phyloP scores from a whole-genome alignment of 2,888 invertebrate genomes.

The Apodemia zela region DNA sequence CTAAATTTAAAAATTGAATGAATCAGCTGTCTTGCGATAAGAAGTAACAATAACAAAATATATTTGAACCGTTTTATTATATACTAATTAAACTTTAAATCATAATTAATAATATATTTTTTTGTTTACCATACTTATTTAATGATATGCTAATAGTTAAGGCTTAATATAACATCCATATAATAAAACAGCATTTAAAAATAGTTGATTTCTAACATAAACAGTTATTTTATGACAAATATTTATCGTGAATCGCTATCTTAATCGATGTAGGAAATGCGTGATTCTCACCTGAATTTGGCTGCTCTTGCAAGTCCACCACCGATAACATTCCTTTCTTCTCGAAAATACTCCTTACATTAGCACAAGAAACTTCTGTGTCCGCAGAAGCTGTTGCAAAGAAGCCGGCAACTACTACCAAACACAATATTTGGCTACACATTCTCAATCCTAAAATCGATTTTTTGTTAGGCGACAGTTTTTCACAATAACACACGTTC shows the following conservation, averaged over 20 bases:
- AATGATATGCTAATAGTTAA: not conserved
- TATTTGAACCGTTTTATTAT: too few relatives aligned
- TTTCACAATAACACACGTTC: constrained; percentile 73
- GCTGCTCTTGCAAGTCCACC: constrained; percentile 69
- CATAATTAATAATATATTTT: too few relatives aligned
- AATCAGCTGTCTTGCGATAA: too few relatives aligned
- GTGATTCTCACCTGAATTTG: constrained; percentile 75
- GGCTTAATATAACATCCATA: not conserved
- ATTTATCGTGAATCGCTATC: constrained; percentile 47
- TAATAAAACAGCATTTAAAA: not conserved
- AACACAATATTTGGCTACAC: constrained; percentile 69
- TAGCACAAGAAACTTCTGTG: constrained; percentile 69
- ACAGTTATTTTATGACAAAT: not conserved
- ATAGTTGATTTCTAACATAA: not conserved
- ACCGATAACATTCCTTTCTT: constrained; percentile 72
- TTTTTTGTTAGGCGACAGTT: constrained; percentile 75
- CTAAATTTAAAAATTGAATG: too few relatives aligned
- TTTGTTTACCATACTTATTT: too few relatives aligned
- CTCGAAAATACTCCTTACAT: constrained; percentile 72
- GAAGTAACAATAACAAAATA: too few relatives aligned
- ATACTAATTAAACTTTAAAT: too few relatives aligned
- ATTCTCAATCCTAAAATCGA: constrained; percentile 76
- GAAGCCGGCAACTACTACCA: constrained; percentile 62
- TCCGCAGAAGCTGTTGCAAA: constrained; percentile 57
- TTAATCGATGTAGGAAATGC: constrained; percentile 41